Base-by-base conservation (phyloP, 2,888 invertebrate genomes). In the Clitarchus hookeri region DNA sequence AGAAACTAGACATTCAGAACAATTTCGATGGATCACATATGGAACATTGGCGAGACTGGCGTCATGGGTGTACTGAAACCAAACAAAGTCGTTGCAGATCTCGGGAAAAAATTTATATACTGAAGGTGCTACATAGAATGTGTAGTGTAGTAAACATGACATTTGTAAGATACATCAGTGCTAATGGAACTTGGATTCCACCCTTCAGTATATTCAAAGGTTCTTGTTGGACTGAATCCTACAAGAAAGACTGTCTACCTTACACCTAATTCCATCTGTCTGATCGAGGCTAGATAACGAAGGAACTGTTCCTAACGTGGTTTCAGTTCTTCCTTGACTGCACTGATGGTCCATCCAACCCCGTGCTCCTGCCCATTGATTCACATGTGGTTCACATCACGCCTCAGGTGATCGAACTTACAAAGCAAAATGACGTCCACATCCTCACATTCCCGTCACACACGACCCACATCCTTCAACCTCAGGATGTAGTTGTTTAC, bases 391-490 rank as follows among this genome's bases (percentile, higher is more conserved):
- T 87, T 84, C 88, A 89, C 83, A 86, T 89, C 82, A 83, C 85
- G 27, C 87, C 88, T 85, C n/a, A 88, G 79, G 87, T 88, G 83
- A 77, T 88, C 53, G 85, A 87, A 23, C 87, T 85, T 82, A 87
- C 87, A 65, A 86, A 86, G 84, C 2, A 85, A 25, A 85, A 88
- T 78, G 84, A 88, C 26, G 88, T 89, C 48, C 54, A 88, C 80
- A 86, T 89, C 82, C 88, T 89, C 85, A 89, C 89, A n/a, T 87
- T 89, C 84, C 89, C 88, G 83, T 87, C 88, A 53, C 88, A 89
- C 78, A 88, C 87, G 27, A 89, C 48, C 36, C 87, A 84, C 53
- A 53, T 84, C n/a, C 84, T 54, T 53, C 84, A 84, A 54, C 84
- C n/a, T n/a, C 54, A 53, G 13, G 84, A 84, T 26, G 65, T 84